Evolutionary conservation across 2,888 invertebrate species (phyloP).

Genomic region (Rhodophaea formosa): DNA sequence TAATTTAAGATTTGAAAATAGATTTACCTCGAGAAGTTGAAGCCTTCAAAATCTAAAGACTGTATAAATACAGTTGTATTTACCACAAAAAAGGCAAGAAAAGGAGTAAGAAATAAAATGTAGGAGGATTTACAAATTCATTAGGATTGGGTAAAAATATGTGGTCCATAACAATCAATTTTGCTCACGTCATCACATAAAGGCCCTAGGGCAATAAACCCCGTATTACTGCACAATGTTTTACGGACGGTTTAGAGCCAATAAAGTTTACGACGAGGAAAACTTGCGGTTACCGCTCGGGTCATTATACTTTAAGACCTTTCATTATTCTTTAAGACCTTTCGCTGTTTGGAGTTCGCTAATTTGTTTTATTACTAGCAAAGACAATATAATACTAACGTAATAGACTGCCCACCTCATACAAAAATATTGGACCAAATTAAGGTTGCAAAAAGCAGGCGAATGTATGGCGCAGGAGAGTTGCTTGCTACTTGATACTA

Average conservation of each 20-base stretch:
- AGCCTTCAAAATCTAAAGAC: too few species aligned
- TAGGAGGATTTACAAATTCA: too few species aligned
- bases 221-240: conserved; percentile 7
- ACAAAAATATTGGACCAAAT: too few species aligned
- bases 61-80: too few species aligned
- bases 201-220: not conserved
- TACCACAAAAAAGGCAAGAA: too few species aligned
- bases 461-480: too few species aligned
- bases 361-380: not conserved
- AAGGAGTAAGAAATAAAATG: too few species aligned
- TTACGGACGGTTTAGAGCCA: conserved; percentile 8
- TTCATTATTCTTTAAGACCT: conserved; percentile 6
- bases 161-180: not conserved
- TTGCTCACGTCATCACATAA: not conserved
- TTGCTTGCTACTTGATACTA: too few species aligned
- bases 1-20: too few species aligned
- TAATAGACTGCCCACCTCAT: too few species aligned
- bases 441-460: too few species aligned
- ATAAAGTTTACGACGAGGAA: conserved; percentile 4
- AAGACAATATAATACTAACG: not conserved
- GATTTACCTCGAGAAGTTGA: too few species aligned
- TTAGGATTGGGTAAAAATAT: not conserved
- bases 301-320: conserved; percentile 9
- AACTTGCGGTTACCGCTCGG: conserved; percentile 5
- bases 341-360: not conserved